A percentile compares a stretch with the other conserved stretches of the same genome.
Evolutionary conservation across 2,888 invertebrate species (phyloP).

Genomic region (Frankliniella intonsa): DNA sequence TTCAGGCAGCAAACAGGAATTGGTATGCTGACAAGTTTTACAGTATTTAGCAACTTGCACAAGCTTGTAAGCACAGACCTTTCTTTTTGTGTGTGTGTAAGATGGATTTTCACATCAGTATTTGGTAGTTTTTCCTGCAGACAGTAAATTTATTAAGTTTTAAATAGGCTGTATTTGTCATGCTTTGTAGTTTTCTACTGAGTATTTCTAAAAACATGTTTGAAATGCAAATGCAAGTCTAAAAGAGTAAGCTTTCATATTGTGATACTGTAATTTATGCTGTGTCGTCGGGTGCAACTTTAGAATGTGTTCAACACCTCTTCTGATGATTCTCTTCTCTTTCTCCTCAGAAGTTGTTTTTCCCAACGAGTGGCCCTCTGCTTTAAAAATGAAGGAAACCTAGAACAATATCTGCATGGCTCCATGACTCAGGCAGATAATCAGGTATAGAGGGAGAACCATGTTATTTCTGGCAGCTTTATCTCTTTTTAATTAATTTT

Average conservation of each 20-base stretch:
- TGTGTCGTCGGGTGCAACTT: too few relatives aligned
- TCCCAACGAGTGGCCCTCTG: conserved; percentile 2
- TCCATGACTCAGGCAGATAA: neutral
- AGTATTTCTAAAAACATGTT: too few relatives aligned
- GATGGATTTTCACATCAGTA: neutral
- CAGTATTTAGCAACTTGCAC: neutral
- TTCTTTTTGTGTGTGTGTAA: neutral
- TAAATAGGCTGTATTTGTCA: neutral
- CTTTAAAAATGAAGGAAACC: conserved; percentile 11
- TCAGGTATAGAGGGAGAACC: neutral
- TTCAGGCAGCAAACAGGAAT: conserved; percentile 64
- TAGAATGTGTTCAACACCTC: neutral
- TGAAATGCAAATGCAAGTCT: too few relatives aligned
- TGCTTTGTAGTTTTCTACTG: neutral
- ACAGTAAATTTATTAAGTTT: neutral
- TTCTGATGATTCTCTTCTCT: neutral
- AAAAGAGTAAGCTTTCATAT: too few relatives aligned
- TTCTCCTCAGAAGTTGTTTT: conserved; percentile 12
- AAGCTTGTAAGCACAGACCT: neutral
- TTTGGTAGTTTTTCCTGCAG: neutral
- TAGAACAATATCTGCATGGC: conserved; percentile 1
- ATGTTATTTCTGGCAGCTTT: neutral
- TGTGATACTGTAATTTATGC: too few relatives aligned
- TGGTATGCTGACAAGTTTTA: conserved; percentile 50
- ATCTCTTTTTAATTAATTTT: neutral